Conservation (phyloP, 2,113 vertebrate genomes). For the Corythoichthys haematopterus region DNA sequence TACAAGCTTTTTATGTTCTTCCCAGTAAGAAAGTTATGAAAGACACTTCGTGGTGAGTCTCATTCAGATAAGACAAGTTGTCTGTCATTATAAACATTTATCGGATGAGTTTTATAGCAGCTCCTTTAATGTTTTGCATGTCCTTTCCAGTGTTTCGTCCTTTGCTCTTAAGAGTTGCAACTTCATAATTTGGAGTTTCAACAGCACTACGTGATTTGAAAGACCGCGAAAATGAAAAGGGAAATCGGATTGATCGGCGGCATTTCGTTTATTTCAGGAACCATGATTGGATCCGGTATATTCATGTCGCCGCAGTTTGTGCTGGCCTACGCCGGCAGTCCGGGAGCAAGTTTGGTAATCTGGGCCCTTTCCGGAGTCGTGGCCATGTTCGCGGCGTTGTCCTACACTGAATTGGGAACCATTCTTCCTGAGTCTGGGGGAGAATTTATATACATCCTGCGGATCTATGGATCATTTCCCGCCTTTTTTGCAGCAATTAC, state of each 20-base stretch:
- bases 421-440: conserved; percentile 79
- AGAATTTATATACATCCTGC: conserved; percentile 80
- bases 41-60: neutral
- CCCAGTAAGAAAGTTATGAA: too few species aligned
- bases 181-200: neutral
- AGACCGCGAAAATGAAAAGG: conserved; percentile 48
- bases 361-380: conserved; percentile 77
- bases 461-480: conserved; percentile 75
- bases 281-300: conserved; percentile 79
- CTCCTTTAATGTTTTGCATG: neutral
- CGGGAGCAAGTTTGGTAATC: conserved; percentile 76
- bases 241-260: conserved; percentile 68
- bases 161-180: neutral
- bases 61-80: neutral
- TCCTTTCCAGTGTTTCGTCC: neutral
- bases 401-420: conserved; percentile 77
- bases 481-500: conserved; percentile 75
- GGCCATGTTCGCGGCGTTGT: conserved; percentile 72
- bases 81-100: conserved; percentile 1
- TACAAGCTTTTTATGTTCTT: neutral
- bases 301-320: conserved; percentile 78
- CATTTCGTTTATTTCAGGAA: conserved; percentile 74
- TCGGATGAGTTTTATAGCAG: neutral
- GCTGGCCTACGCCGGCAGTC: conserved; percentile 71
- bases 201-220: neutral